Conservation (phyloP, 35 echinoderm and acorn worm species). For the Lytechinus pictus region DNA sequence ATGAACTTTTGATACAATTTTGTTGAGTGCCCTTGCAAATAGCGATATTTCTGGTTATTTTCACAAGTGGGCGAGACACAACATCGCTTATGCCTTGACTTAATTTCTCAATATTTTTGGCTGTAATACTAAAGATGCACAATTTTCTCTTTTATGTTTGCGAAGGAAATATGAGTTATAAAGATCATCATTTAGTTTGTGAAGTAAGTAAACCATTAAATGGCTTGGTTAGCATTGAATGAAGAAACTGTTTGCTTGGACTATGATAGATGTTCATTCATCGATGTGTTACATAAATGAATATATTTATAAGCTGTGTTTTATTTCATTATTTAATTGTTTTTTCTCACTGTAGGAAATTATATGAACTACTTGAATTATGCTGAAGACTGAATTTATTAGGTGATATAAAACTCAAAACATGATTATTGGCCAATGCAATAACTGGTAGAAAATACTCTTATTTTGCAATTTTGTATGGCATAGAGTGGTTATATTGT, state of each 20-base stretch:
- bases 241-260: not conserved
- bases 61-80: too few relatives aligned
- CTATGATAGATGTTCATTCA: not conserved
- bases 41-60: too few relatives aligned
- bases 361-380: not conserved
- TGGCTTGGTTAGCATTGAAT: not conserved
- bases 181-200: not conserved
- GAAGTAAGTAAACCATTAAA: not conserved
- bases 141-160: not conserved
- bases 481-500: not conserved
- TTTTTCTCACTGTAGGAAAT: slow-evolving; percentile 1
- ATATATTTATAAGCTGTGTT: not conserved
- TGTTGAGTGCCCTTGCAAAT: too few relatives aligned
- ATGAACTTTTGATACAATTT: too few relatives aligned
- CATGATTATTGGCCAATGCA: not conserved
- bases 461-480: not conserved
- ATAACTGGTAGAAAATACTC: not conserved
- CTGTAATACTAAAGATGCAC: not conserved
- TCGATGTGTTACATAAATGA: not conserved
- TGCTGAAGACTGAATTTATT: not conserved
- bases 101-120: not conserved
- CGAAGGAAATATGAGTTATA: not conserved
- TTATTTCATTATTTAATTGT: not conserved
- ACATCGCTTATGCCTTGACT: not conserved
- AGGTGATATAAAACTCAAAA: not conserved